Percentiles rank a stretch among this genome's conserved stretches.
Evolutionary conservation across 1,140 invertebrate genomes (phyloP).

Genomic region (Drosophila virilis): DNA sequence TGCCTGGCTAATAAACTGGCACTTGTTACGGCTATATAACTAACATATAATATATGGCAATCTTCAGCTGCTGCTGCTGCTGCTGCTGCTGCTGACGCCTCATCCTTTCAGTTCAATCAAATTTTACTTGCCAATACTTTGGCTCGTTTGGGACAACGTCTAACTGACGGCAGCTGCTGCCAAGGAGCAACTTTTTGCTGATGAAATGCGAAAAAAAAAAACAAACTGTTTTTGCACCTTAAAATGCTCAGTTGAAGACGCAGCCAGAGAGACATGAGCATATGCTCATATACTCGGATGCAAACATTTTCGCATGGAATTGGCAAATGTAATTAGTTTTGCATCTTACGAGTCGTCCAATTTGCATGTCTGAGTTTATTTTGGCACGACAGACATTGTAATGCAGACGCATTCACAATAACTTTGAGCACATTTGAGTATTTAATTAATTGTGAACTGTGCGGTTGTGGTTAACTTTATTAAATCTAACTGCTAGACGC

Average conservation of each 20-base stretch:
- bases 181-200: constrained; percentile 1
- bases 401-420: not conserved
- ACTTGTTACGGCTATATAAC: constrained; percentile 5
- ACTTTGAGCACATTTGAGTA: not conserved
- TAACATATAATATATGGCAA: not conserved
- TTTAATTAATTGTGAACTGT: constrained; percentile 18
- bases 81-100: constrained; percentile 8
- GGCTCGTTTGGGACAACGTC: not conserved
- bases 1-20: not conserved
- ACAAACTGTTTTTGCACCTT: constrained; percentile 15
- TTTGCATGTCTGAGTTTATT: constrained; percentile 23
- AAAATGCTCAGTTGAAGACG: not conserved
- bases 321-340: constrained; percentile 25
- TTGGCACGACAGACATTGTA: not conserved
- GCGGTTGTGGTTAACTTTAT: not conserved
- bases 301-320: constrained; percentile 19
- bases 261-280: not conserved
- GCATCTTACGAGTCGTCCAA: constrained; percentile 9
- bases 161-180: constrained; percentile 3
- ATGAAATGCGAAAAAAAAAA: not conserved
- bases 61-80: constrained; percentile 15
- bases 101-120: constrained; percentile 14
- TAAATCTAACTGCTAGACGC: not conserved
- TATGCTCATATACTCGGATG: not conserved
- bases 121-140: constrained; percentile 14